Evolutionary conservation across 2,888 invertebrate species (phyloP).

Genomic region (Rhopalosiphum nymphaeae): DNA sequence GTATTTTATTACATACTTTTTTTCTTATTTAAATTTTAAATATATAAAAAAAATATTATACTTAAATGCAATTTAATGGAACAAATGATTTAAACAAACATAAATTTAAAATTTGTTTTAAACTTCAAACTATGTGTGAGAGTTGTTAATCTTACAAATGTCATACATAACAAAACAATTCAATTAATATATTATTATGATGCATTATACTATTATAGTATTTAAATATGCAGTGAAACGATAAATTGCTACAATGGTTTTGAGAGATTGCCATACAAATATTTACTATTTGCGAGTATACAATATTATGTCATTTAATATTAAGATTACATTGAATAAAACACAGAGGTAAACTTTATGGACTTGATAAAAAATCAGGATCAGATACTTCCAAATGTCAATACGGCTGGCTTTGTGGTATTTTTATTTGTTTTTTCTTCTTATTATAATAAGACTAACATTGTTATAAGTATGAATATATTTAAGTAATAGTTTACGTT

Average conservation of each 20-base stretch:
- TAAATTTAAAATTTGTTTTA: not conserved
- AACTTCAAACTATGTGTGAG: not conserved
- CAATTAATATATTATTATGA: not conserved
- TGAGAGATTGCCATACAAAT: not conserved
- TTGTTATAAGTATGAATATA: not conserved
- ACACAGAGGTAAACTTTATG: not conserved
- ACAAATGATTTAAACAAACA: not conserved
- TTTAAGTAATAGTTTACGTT: not conserved
- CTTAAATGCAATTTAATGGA: not conserved
- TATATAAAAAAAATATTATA: not conserved
- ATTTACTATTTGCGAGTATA: not conserved
- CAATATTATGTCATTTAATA: constrained; percentile 12
- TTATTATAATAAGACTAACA: not conserved
- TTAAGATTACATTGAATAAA: constrained; percentile 21
- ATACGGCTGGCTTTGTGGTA: not conserved
- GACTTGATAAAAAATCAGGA: not conserved
- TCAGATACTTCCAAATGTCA: not conserved
- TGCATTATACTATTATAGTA: not conserved
- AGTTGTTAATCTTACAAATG: not conserved
- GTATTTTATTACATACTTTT: not conserved
- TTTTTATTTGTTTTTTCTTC: not conserved
- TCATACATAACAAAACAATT: not conserved
- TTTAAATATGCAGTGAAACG: not conserved
- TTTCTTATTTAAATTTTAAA: not conserved
- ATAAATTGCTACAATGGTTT: not conserved